Evolutionary conservation across 2,113 vertebrate species (phyloP).

Genomic region (Dipodomys spectabilis): DNA sequence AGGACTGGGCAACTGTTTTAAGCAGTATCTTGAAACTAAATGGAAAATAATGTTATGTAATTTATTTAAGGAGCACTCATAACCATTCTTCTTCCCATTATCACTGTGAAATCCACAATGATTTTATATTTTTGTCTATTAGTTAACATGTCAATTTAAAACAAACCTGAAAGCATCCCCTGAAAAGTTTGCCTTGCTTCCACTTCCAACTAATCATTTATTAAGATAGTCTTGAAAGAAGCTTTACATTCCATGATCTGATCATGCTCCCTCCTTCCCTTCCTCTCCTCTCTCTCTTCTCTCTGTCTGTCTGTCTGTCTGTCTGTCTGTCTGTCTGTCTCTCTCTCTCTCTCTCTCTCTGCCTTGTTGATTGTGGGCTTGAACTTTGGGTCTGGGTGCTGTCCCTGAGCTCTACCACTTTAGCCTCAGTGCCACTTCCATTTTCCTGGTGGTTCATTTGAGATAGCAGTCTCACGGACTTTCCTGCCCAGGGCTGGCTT

Average conservation of each 20-base stretch:
- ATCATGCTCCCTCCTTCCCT: too few species aligned
- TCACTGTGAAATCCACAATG: neutral
- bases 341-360: too few species aligned
- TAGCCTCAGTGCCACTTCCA: too few species aligned
- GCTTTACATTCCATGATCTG: neutral
- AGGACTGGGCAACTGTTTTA: conserved; percentile 1
- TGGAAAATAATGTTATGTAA: neutral
- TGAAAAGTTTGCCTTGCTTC: neutral
- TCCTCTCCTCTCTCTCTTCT: too few species aligned
- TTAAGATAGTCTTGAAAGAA: neutral
- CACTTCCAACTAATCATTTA: neutral
- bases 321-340: too few species aligned
- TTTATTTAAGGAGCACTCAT: neutral
- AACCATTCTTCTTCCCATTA: neutral
- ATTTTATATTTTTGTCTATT: neutral
- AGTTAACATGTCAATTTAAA: conserved; percentile 9
- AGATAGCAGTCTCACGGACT: too few species aligned
- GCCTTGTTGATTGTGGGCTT: too few species aligned
- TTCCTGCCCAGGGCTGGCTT: too few species aligned
- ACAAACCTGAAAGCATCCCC: neutral
- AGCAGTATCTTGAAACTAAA: neutral
- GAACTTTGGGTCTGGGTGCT: too few species aligned
- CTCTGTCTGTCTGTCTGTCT: too few species aligned
- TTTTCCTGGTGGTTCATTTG: too few species aligned
- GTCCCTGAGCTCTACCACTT: too few species aligned